phyloP scores from a whole-genome alignment of 2,113 vertebrate genomes.

The Sus scrofa region DNA sequence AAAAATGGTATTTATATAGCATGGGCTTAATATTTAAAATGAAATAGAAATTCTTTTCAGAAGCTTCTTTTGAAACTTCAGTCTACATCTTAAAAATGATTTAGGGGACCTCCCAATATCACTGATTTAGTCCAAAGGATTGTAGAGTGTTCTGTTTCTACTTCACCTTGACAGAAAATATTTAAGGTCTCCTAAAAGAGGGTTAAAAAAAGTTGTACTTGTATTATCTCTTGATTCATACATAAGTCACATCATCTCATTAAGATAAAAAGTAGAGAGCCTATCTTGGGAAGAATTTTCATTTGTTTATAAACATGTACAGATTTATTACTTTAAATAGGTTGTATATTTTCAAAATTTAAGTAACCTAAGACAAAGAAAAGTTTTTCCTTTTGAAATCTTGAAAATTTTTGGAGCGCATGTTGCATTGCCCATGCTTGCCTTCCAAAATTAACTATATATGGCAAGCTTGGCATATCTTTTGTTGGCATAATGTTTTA shows the following conservation, averaged over 20 bases:
- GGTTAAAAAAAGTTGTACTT: background rate
- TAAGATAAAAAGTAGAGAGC: background rate
- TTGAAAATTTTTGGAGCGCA: background rate
- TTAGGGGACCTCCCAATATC: background rate
- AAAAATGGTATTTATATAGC: background rate
- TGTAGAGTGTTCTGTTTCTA: background rate
- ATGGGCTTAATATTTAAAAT: background rate
- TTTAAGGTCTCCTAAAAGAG: conserved; percentile 17
- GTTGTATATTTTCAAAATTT: background rate
- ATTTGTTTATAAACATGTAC: background rate
- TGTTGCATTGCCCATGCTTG: background rate
- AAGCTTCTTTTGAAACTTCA: conserved; percentile 2
- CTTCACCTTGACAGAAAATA: conserved; percentile 47
- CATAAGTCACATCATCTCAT: background rate
- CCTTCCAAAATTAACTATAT: background rate
- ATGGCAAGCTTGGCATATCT: background rate
- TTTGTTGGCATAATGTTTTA: background rate
- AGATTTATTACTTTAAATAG: background rate
- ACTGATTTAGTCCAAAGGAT: background rate
- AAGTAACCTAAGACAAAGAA: background rate
- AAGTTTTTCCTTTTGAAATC: conserved; percentile 16
- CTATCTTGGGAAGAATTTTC: background rate
- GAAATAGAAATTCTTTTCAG: conserved; percentile 4
- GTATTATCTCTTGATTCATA: conserved; percentile 25
- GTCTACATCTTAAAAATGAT: background rate